Percentiles rank a stretch among this genome's conserved stretches.
These are phyloP conservation scores for Dioctria linearis DNA, from an alignment of 2,888 invertebrate genomes.

Conservation along the genomic window DNA sequence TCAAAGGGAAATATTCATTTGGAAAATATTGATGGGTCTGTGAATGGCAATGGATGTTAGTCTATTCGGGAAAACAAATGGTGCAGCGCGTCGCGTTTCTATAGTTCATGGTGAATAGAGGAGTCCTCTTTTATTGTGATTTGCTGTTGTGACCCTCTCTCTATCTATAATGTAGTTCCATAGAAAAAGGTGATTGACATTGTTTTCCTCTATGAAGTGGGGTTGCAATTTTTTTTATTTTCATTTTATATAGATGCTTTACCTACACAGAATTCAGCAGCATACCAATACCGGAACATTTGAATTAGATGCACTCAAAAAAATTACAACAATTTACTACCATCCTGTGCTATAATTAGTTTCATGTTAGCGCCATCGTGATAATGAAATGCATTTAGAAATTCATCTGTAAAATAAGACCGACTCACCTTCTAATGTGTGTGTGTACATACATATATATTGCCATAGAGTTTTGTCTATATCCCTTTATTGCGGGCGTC, in stretches of 20 bases:
- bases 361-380: slow-evolving; percentile 27
- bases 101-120: neutral
- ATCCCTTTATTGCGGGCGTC: neutral
- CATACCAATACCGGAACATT: too few relatives aligned
- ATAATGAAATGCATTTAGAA: slow-evolving; percentile 26
- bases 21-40: slow-evolving; percentile 44
- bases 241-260: too few relatives aligned
- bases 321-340: too few relatives aligned
- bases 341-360: slow-evolving; percentile 1
- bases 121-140: slow-evolving; percentile 19
- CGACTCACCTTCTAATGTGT: too few relatives aligned
- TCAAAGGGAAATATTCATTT: slow-evolving; percentile 49
- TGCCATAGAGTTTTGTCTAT: neutral
- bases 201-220: neutral
- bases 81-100: slow-evolving; percentile 20
- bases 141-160: slow-evolving; percentile 18
- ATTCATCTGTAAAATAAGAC: neutral
- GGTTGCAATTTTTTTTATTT: slow-evolving; percentile 29
- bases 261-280: too few relatives aligned
- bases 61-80: slow-evolving; percentile 38
- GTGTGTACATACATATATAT: too few relatives aligned
- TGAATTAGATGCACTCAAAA: too few relatives aligned
- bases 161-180: slow-evolving; percentile 21
- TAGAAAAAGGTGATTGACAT: slow-evolving; percentile 41
- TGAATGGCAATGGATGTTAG: neutral